These are phyloP conservation scores for Eurystomus glaucurus DNA, from an alignment of 2,797 vertebrate genomes.

Conservation along the genomic window DNA sequence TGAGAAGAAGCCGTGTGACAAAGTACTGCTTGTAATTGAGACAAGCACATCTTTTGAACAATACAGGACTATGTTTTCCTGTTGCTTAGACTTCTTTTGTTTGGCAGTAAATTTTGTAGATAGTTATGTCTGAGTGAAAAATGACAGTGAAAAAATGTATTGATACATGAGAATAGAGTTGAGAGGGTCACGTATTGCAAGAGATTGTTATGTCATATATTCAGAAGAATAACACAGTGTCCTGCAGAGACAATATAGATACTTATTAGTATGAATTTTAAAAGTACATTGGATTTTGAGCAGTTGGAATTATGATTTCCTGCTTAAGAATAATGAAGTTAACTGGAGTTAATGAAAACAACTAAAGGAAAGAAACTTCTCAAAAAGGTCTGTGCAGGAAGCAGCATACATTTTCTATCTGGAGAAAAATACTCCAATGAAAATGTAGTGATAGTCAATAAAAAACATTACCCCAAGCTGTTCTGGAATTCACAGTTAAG, in stretches of 20 bases:
- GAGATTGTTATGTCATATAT: not conserved
- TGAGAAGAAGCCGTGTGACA: not conserved
- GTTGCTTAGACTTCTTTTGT: not conserved
- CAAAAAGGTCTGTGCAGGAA: not conserved
- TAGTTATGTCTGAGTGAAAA: not conserved
- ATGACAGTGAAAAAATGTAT: not conserved
- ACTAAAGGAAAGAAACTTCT: not conserved
- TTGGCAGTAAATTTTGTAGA: not conserved
- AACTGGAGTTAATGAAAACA: not conserved
- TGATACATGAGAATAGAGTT: not conserved
- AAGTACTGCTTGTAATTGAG: not conserved
- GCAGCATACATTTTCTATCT: not conserved
- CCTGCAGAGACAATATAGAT: not conserved
- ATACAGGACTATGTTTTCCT: not conserved
- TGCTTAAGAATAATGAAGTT: not conserved
- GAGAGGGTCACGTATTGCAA: not conserved
- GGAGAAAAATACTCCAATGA: not conserved
- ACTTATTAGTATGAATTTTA: not conserved
- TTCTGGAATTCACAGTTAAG: not conserved
- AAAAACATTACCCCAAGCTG: not conserved
- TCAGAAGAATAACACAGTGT: not conserved
- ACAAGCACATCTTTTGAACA: not conserved
- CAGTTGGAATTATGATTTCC: not conserved
- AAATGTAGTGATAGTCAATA: not conserved
- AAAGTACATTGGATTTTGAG: not conserved